Base-by-base conservation (phyloP, 2,113 vertebrate species). In the Anhinga anhinga region DNA sequence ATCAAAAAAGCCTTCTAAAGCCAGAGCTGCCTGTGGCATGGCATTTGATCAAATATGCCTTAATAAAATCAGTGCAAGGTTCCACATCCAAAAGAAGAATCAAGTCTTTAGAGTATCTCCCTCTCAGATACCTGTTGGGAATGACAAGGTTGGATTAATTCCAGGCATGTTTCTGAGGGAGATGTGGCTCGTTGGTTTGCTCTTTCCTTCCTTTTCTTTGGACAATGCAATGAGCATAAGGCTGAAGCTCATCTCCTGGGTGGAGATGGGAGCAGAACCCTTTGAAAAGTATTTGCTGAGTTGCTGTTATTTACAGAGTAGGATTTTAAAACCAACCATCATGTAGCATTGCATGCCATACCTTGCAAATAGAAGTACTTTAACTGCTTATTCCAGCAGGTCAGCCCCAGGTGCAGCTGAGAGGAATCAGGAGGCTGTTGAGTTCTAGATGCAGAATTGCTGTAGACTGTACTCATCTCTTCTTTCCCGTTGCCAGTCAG, bases 1-100 rank as follows among this genome's bases (percentile, higher is more conserved):
- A 13, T 93, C 61, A 87, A 96, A 97, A 91, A 36, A 91, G 49
- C 52, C 18, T 85, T 92, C 27, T 93, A 79, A 92, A 95, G 70
- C 77, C 66, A 50, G 52, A 73, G 74, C 44, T 91, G 81, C 73
- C 70, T 90, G 50, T 95, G 91, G 86, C 81, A 70, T 95, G 95
- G 81, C 86, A 82, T 94, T 93, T 79, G 20, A 78, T 96, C 89
- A 95, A 91, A 66, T 82, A 80, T 66, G 53, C 76, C 29, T 25
- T 88, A 87, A 65, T 85, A 91, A 90, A 93, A 78, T 72, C 49
- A 62, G 42, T 36, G 23, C 0, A 2, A 93, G 27, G 19, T 82
- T 89, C 73, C 71, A 58, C 29, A 42, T 63, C 65, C 36, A 82
- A 82, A 80, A 52, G 21, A 66, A 72, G 92, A 86, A 53, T 49